Base-by-base conservation (phyloP, 2,113 vertebrate genomes). In the Sakesphorus luctuosus region DNA sequence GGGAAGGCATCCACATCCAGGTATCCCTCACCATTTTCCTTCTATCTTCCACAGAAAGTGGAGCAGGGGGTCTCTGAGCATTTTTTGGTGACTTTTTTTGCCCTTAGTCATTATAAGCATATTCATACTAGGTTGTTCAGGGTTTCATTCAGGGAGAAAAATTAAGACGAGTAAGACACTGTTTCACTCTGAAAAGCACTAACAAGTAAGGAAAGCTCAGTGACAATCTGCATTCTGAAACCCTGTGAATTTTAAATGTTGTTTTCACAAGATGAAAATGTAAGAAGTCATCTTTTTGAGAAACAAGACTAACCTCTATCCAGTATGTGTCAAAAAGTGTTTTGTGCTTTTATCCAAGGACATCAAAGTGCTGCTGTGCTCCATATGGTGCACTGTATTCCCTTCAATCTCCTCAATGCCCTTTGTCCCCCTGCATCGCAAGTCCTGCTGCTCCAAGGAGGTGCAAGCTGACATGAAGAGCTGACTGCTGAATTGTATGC, bases 321-420 rank as follows among this genome's bases (percentile, higher is more conserved):
- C 3, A 3, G 5, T 68, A 9, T 19, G 28, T 73, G 67, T 67
- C 82, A 94, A 84, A 76, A 85, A 83, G 11, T 10, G 6, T 49
- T 91, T 91, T 25, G 35, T 43, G 12, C 67, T 85, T 94, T 92
- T 86, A 58, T 77, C 55, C 72, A 71, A 76, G 67, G 83, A 76
- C 72, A 80, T 84, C 43, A 83, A 91, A 91, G 28, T 15, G 43
- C 71, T 82, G 25, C 56, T 84, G 33, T 1, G 6, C 67, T 87
- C 36, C 3, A 3, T 26, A 58, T 1, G 0, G 69, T 26, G 29
- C 36, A 5, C 26, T n/a, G 13, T 21, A 81, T 38, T 84, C 31
- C 26, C 16, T 91, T 73, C 78, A 49, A 5, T 47, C 36, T 74
- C 82, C 35, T 29, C 31, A 55, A 58, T 6, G 40, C 31, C 66